Base-by-base conservation (phyloP, 2,888 invertebrate genomes). In the Salpingus planirostris region DNA sequence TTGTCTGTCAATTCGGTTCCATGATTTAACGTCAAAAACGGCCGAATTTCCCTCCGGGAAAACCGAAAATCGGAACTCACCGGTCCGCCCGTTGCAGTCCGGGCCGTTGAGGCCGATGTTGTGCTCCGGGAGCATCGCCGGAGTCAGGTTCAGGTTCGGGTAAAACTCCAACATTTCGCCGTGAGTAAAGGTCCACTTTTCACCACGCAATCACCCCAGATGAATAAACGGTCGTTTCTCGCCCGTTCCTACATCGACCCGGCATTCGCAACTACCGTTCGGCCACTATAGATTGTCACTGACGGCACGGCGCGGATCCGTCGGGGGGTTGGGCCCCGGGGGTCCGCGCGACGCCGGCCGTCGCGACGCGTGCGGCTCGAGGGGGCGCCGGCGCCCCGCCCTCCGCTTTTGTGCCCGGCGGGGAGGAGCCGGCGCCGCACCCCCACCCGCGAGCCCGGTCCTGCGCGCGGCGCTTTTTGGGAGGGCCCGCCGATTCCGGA, bases 151-250 rank as follows among this genome's bases (percentile, higher is more conserved):
- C 44, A 76, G 66, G 55, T 74, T 75, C 34, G 78, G 74, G 59
- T 78, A 79, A 64, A 79, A 79, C 61, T 80, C 79, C 67, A 80
- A 71, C 79, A 80, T 80, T 57, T 65, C 70, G 33, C 5, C 8
- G 11, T n/a, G n/a, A n/a, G n/a, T n/a, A n/a, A n/a, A n/a, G n/a
- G n/a, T n/a, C n/a, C 8, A 14, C 6, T 27, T 13, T 11, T 21
- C 21, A 22, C 13, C 3, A 13, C 18, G 25, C 31, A 11, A 24
- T 24, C 28, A 29, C 28, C 10, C 33, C 28, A 21, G n/a, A n/a
- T n/a, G n/a, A n/a, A n/a, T n/a, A n/a, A n/a, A n/a, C n/a, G n/a
- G n/a, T n/a, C n/a, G n/a, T n/a, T n/a, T n/a, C n/a, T n/a, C n/a
- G n/a, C n/a, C n/a, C 8, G 5, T 18, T 8, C 18, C 5, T 33